Evolutionary conservation across 2,797 vertebrate species (phyloP).

Genomic region (Crenuchus spilurus): DNA sequence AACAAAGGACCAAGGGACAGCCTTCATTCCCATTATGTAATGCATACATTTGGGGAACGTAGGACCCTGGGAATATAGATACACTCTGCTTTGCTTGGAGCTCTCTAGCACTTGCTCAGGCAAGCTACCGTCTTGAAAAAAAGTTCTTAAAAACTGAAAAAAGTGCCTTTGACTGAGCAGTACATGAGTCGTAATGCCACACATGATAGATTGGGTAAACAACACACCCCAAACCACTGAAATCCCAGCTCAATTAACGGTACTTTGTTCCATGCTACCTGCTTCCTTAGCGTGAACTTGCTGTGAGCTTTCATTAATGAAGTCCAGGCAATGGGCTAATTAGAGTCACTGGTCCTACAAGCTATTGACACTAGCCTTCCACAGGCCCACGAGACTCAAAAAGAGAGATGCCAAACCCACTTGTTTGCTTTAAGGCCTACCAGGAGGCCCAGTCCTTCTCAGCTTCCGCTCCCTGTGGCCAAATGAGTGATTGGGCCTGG

Average conservation of each 20-base stretch:
- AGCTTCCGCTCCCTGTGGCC: neutral
- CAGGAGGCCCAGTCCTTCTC: neutral
- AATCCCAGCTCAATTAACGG: neutral
- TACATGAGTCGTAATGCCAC: neutral
- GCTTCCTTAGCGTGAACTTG: slow-evolving; percentile 1
- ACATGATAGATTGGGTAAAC: neutral
- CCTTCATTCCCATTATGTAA: too few species aligned
- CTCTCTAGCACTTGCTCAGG: too few species aligned
- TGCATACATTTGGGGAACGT: too few species aligned
- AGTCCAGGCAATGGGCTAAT: slow-evolving; percentile 16
- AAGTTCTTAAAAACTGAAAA: too few species aligned
- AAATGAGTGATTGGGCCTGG: slow-evolving; percentile 24
- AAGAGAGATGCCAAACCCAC: neutral
- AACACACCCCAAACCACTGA: neutral
- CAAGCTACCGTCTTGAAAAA: too few species aligned
- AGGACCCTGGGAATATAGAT: too few species aligned
- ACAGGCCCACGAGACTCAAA: slow-evolving; percentile 4
- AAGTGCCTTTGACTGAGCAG: neutral
- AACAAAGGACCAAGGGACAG: too few species aligned
- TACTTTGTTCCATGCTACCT: neutral
- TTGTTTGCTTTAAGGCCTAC: neutral
- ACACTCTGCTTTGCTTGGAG: too few species aligned
- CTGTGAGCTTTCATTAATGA: neutral
- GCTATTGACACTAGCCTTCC: neutral
- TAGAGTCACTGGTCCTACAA: slow-evolving; percentile 3